Percentiles rank a stretch among this genome's conserved stretches.
phyloP scores from a whole-genome alignment of 2,888 invertebrate species.

The Euplagia quadripunctaria region DNA sequence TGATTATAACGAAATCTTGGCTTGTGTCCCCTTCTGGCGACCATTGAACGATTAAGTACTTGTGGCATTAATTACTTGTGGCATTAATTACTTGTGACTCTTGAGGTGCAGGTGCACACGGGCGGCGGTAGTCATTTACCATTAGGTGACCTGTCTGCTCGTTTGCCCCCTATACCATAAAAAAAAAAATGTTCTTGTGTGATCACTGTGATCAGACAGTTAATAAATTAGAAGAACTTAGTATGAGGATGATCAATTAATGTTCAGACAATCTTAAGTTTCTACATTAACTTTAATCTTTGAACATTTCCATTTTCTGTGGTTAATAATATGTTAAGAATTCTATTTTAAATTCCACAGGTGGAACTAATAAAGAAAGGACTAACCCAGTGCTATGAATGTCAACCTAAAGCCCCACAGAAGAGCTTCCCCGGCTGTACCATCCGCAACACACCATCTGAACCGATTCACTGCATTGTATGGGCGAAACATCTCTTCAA shows the following conservation, averaged over 20 bases:
- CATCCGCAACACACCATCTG: conserved; percentile 99
- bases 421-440: conserved; percentile 99
- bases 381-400: conserved; percentile 98
- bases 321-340: not conserved
- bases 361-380: conserved; percentile 96
- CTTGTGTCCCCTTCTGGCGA: too few species aligned
- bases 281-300: not conserved
- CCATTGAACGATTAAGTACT: too few species aligned
- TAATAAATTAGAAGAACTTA: not conserved
- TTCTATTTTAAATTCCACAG: conserved; percentile 60
- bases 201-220: too few species aligned
- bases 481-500: conserved; percentile 99
- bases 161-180: too few species aligned
- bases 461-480: conserved; percentile 99
- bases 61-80: too few species aligned
- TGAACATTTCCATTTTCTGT: not conserved
- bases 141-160: too few species aligned
- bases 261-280: not conserved
- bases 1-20: too few species aligned
- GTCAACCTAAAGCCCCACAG: conserved; percentile 95
- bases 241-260: not conserved
- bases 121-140: too few species aligned
- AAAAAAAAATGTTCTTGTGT: too few species aligned
- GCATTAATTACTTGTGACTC: too few species aligned
- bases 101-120: too few species aligned